Conservation (phyloP, 2,113 vertebrate genomes). For the Sturnus vulgaris region DNA sequence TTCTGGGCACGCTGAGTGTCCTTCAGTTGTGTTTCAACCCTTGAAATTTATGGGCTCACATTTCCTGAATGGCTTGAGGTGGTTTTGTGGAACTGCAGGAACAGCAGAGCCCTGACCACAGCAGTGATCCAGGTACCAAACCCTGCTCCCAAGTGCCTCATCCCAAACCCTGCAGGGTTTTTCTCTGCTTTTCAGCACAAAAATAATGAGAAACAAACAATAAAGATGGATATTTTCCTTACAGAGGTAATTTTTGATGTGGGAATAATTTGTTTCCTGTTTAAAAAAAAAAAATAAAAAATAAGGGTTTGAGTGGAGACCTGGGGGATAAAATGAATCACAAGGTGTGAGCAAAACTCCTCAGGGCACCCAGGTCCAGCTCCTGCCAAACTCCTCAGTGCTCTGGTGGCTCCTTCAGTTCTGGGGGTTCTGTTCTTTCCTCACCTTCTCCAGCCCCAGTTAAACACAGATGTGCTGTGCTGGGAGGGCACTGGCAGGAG, state of each 20-base stretch:
- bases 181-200: not conserved
- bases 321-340: not conserved
- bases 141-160: not conserved
- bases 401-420: not conserved
- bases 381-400: not conserved
- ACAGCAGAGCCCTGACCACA: not conserved
- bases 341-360: not conserved
- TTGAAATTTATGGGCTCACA: not conserved
- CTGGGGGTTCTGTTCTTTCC: not conserved
- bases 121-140: not conserved
- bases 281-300: not conserved
- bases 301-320: not conserved
- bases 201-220: not conserved
- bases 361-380: not conserved
- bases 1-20: not conserved
- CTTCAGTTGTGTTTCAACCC: not conserved
- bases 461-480: slow-evolving; percentile 26
- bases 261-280: not conserved
- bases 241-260: not conserved
- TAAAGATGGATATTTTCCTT: not conserved
- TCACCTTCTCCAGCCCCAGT: not conserved
- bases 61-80: not conserved
- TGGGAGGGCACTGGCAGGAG: not conserved
- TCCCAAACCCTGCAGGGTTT: not conserved
- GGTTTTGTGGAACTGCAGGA: not conserved